phyloP scores from a whole-genome alignment of 1,140 invertebrate species.

The Steinernema khuongi region DNA sequence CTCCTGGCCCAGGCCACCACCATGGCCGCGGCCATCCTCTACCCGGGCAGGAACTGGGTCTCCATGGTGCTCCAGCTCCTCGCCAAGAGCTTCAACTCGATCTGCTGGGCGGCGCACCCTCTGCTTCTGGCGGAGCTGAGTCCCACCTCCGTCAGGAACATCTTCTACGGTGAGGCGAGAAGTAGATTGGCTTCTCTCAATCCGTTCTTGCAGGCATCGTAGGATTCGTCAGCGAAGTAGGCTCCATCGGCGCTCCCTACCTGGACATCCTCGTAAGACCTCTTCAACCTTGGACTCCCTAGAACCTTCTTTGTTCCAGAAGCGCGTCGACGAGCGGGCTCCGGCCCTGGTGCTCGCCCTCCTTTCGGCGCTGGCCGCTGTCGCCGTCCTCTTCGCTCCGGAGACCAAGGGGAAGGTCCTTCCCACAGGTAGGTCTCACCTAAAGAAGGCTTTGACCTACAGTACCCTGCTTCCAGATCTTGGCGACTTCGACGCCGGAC shows the following conservation, averaged over 20 bases:
- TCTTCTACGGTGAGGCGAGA: neutral
- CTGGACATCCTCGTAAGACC: neutral
- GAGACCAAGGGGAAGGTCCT: neutral
- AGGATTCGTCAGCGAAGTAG: neutral
- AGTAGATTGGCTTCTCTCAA: neutral
- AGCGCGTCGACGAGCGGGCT: neutral
- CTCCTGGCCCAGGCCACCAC: neutral
- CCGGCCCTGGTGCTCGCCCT: neutral
- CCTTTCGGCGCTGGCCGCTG: neutral
- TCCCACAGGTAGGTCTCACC: too few relatives aligned
- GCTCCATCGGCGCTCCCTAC: neutral
- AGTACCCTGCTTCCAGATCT: too few relatives aligned
- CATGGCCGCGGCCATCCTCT: neutral
- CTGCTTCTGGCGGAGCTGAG: neutral
- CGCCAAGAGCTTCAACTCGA: neutral
- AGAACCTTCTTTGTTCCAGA: neutral
- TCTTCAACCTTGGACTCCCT: neutral
- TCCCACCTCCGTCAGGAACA: neutral
- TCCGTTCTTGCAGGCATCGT: neutral
- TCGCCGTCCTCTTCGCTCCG: neutral
- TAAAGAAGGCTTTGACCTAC: too few relatives aligned
- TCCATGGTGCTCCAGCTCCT: neutral
- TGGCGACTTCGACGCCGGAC: neutral
- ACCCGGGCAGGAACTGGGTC: neutral
- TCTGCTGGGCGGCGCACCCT: conserved; percentile 5